Evolutionary conservation across 2,888 invertebrate species (phyloP).

Genomic region (Callyntrura sp.): DNA sequence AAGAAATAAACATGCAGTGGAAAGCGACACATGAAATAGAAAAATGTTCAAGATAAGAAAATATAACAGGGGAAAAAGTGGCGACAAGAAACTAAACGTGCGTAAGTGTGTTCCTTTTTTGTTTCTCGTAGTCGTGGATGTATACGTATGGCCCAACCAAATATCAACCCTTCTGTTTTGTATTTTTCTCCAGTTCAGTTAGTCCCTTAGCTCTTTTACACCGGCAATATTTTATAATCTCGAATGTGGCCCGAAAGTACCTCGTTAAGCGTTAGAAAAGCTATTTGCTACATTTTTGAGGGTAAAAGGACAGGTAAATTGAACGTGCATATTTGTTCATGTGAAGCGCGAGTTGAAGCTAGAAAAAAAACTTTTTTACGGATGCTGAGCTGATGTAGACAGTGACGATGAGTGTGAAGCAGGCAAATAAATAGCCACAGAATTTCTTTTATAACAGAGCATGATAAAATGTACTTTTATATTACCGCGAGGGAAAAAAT

Average conservation of each 20-base stretch:
- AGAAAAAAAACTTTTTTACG: not conserved
- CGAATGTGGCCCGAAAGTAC: slow-evolving; percentile 31
- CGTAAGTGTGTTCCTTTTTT: no score
- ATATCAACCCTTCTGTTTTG: not conserved
- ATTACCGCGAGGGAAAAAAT: not conserved
- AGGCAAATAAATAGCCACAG: slow-evolving; percentile 21
- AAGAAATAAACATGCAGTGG: not conserved
- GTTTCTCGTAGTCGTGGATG: not conserved
- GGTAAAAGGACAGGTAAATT: slow-evolving; percentile 17
- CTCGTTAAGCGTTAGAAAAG: slow-evolving; percentile 19
- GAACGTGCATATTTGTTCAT: not conserved
- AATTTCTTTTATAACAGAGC: not conserved
- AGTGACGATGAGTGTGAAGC: not conserved
- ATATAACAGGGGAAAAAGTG: not conserved
- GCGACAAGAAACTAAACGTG: not conserved
- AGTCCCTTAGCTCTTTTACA: slow-evolving; percentile 56
- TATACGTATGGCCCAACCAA: not conserved
- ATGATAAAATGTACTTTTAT: not conserved
- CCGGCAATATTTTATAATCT: slow-evolving; percentile 65
- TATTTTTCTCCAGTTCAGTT: not conserved
- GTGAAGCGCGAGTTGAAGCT: not conserved
- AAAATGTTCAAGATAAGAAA: not conserved
- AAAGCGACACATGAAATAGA: not conserved
- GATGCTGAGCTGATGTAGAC: not conserved
- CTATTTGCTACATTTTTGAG: slow-evolving; percentile 48